Evolutionary conservation across 2,113 vertebrate species (phyloP), one percentile per base, ranked within the genome.

Genomic region (Dicrurus megarhynchus): DNA sequence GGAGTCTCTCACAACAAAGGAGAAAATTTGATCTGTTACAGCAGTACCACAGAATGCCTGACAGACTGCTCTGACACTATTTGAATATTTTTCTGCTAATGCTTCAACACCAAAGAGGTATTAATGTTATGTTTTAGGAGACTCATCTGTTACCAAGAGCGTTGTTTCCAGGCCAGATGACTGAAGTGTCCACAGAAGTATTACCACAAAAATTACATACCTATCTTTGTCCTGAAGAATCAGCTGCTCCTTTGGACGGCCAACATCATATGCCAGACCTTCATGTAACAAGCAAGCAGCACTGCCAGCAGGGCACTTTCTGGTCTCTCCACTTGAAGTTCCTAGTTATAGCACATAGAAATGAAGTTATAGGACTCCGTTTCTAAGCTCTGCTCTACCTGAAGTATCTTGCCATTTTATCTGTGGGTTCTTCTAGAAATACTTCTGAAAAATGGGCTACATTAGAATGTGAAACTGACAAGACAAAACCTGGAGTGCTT

Each of bases 221-320:
- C 99, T 99, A 97, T 99, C 98, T 56, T 96, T 97, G 86, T 95
- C 97, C 70, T 93, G 55, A 35, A 98, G 96, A 95, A 98, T 97
- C 59, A 99, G 98, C 30, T 90, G 96, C 8, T 93, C 84, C 71
- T 86, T 93, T 8, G 99, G 99, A 28, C 17, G 97, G 35, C 99
- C 99, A 79, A 99, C 98, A 55, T 98, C 98, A 67, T 97, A 98
- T 0, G 80, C 97, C 27, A 57, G 93, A 12, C 94, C 71, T 6
- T 78, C 80, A 24, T 95, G 98, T 59, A 98, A 69, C 84, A 99
- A 97, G 91, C 99, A 99, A 75, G 99, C 99, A 12, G 99, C 98
- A 9, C 98, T 97, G 10, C 94, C 98, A 16, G 74, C 26, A 7
- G 98, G 98, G 91, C 99, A 99, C 26, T 6, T 61, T 5, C 60